Base-by-base conservation (phyloP, 2,888 invertebrate species). In the Agriopis leucophaearia region DNA sequence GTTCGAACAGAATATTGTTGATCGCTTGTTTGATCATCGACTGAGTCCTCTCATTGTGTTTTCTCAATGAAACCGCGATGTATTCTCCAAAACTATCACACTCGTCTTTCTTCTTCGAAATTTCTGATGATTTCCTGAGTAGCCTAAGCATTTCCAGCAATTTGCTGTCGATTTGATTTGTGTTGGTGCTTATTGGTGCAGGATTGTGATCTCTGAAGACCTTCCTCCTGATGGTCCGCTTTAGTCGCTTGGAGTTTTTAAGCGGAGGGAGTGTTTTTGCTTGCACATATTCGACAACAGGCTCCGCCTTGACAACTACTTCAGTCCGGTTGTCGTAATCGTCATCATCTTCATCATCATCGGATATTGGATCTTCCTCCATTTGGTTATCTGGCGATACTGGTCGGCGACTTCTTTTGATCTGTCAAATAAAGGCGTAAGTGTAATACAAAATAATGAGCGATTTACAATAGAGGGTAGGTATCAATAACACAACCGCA, bases 1-100 rank as follows among this genome's bases (percentile, higher is more conserved):
- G 92, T 65, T 93, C 93, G 71, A 92, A 93, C 13, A 92, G 67
- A 50, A 93, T 92, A 64, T 92, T 93, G 59, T 93, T 92, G 3
- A 94, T 93, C 0, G 92, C 92, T 68, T 92, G 92, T 62, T 94
- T 92, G 50, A 93, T 92, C 90, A 93, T 91, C 1, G 89, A 86
- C 45, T 88, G 88, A 0, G 92, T 91, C 18, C 91, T 81, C 16
- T 91, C 89, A 69, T 92, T 91, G 58, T 92, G 92, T 74, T 94
- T 94, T 45, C 92, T 84, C 44, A 94, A 75, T 0, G 92, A 91
- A 36, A 88, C 81, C 0, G 94, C 91, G 47, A 94, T 92, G 70
- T 93, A 94, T 59, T 92, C 92, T 0, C 94, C 94, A 57, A 92
- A 94, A 36, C 86, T 88, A 52, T 91, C 93, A 70, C 93, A 94